Percentiles rank a stretch among this genome's conserved stretches.
phyloP scores from a whole-genome alignment of 2,113 vertebrate genomes.

The Periophthalmodon schlosseri region DNA sequence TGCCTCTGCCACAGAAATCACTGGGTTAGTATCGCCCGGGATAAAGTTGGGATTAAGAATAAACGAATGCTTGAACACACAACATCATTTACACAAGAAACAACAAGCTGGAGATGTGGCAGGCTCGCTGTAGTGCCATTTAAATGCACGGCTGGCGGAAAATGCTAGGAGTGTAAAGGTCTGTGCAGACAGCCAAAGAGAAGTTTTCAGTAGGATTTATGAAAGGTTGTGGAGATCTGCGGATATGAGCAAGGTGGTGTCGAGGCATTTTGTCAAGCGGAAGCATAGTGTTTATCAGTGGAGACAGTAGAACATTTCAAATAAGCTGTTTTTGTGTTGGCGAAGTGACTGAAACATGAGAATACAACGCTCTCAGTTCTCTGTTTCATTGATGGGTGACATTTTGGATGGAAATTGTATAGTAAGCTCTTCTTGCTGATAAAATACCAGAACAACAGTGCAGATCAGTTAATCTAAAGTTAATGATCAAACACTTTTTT shows the following conservation, averaged over 20 bases:
- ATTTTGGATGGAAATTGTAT: neutral
- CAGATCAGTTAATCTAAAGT: neutral
- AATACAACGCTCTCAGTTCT: neutral
- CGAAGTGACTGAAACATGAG: neutral
- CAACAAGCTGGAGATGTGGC: slow-evolving; percentile 73
- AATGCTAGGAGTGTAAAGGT: slow-evolving; percentile 43
- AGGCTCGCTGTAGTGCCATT: slow-evolving; percentile 55
- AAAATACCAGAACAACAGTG: neutral
- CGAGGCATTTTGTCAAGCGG: slow-evolving; percentile 14
- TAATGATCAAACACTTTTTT: neutral
- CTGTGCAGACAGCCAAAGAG: slow-evolving; percentile 34
- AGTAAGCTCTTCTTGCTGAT: neutral
- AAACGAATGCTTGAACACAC: slow-evolving; percentile 74
- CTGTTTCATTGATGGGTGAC: neutral
- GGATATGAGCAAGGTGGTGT: slow-evolving; percentile 15
- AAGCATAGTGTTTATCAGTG: slow-evolving; percentile 26
- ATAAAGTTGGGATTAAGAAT: slow-evolving; percentile 73
- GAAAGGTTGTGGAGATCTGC: slow-evolving; percentile 22
- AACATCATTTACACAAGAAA: slow-evolving; percentile 77
- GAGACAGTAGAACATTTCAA: slow-evolving; percentile 3
- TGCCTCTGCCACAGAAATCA: slow-evolving; percentile 65
- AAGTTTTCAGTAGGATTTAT: slow-evolving; percentile 23
- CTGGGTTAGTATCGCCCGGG: slow-evolving; percentile 64
- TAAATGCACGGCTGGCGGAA: slow-evolving; percentile 43
- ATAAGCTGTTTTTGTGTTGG: neutral